phyloP scores from a whole-genome alignment of 64 coral and sea anemone species.

The Pachyseris speciosa region DNA sequence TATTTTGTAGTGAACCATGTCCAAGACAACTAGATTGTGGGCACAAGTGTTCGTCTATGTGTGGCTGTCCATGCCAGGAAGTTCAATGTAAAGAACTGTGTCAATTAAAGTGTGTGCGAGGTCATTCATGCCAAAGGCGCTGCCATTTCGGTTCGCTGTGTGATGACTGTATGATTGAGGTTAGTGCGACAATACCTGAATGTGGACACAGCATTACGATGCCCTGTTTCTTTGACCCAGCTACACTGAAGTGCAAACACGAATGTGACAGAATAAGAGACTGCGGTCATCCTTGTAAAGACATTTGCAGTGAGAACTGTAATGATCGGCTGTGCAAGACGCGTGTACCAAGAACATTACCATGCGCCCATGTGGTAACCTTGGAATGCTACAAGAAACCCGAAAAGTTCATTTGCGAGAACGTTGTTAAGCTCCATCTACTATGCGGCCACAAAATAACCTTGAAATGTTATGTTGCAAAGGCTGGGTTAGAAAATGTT shows the following conservation, averaged over 20 bases:
- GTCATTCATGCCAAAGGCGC: constrained; percentile 18
- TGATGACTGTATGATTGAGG: not conserved
- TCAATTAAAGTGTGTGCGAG: not conserved
- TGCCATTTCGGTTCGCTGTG: constrained; percentile 28
- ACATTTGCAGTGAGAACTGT: constrained; percentile 23
- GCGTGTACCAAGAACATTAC: not conserved
- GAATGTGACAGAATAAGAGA: constrained; percentile 31
- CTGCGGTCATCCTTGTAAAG: constrained; percentile 63
- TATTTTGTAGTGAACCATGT: constrained; percentile 20
- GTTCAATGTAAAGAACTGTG: constrained; percentile 8
- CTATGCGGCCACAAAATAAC: not conserved
- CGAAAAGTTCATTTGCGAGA: not conserved
- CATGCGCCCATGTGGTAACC: constrained; percentile 37
- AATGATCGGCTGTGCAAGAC: constrained; percentile 29
- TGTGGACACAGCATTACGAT: constrained; percentile 11
- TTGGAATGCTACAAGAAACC: constrained; percentile 12
- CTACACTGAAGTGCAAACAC: not conserved
- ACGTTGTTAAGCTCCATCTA: not conserved
- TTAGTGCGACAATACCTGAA: not conserved
- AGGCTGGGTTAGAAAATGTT: not conserved
- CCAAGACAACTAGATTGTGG: constrained; percentile 41
- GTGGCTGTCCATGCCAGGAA: not conserved
- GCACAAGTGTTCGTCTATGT: constrained; percentile 28
- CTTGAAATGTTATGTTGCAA: not conserved
- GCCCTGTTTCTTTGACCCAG: not conserved